Evolutionary conservation across 2,888 invertebrate genomes (phyloP).

Genomic region (Phortica magna): DNA sequence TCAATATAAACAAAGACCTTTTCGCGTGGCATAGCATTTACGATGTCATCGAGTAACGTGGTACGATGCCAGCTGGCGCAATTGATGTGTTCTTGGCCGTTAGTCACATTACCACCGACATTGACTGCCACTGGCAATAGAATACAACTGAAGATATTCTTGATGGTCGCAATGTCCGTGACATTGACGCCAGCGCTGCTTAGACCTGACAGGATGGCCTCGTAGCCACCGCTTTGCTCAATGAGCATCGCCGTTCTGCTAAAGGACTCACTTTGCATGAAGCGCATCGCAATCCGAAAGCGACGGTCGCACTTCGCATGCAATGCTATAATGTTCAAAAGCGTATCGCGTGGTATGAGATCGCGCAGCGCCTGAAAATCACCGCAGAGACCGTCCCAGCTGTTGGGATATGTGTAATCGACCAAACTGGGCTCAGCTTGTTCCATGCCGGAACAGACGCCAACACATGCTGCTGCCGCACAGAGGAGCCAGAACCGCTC

Average conservation of each 20-base stretch:
- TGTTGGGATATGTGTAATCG: not conserved
- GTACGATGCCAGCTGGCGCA: conserved; percentile 46
- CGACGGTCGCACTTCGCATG: conserved; percentile 54
- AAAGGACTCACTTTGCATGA: conserved; percentile 53
- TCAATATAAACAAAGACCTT: conserved; percentile 46
- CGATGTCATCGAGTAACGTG: conserved; percentile 54
- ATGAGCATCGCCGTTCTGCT: conserved; percentile 44
- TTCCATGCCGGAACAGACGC: not conserved
- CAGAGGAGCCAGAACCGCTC: not conserved
- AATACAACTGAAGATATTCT: conserved; percentile 56
- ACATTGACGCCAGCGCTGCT: conserved; percentile 49
- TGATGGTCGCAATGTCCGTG: conserved; percentile 50
- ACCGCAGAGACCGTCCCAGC: conserved; percentile 43
- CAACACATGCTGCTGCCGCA: conserved; percentile 35
- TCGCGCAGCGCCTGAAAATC: conserved; percentile 54
- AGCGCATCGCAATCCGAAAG: conserved; percentile 59
- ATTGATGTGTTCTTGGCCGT: not conserved
- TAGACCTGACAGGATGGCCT: conserved; percentile 45
- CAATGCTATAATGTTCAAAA: conserved; percentile 46
- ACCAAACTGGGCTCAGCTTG: no score
- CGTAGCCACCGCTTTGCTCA: conserved; percentile 51
- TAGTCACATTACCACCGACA: conserved; percentile 23
- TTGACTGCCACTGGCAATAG: conserved; percentile 41
- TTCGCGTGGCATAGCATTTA: conserved; percentile 52
- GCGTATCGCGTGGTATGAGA: conserved; percentile 45